Percentiles rank a stretch among this genome's conserved stretches.
These are phyloP conservation scores for Jaculus jaculus DNA, from an alignment of 2,113 vertebrate species.

Conservation along the genomic window DNA sequence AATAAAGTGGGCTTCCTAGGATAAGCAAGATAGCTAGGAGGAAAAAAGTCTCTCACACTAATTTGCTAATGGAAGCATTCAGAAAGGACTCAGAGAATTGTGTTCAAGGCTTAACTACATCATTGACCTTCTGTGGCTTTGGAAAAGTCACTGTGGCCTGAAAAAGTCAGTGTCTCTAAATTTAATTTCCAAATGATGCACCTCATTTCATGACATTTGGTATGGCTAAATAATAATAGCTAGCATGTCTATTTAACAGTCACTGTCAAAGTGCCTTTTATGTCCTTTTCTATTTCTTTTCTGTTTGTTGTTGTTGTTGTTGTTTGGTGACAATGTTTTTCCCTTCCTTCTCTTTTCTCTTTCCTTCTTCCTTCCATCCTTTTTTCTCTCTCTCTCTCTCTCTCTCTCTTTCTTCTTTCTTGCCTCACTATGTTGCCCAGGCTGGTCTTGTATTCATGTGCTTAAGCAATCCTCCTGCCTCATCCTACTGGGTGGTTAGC, in stretches of 20 bases:
- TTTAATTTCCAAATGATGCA: constrained; percentile 23
- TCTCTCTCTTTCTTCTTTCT: no score
- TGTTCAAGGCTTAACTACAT: neutral
- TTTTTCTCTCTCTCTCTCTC: no score
- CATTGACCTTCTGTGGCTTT: neutral
- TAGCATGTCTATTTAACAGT: neutral
- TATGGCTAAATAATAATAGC: constrained; percentile 18
- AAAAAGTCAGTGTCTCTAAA: neutral
- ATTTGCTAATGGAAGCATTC: constrained; percentile 5
- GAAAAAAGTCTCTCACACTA: neutral
- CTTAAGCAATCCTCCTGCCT: neutral
- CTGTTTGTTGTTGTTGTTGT: no score
- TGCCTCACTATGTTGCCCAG: neutral
- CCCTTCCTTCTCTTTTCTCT: no score
- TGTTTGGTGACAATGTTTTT: neutral
- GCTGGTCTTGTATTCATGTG: neutral
- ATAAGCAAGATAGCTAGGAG: neutral
- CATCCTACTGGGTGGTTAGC: neutral
- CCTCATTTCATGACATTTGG: neutral
- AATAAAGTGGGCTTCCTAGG: neutral
- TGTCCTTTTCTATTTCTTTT: no score
- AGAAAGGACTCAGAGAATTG: neutral
- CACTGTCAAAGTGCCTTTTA: neutral
- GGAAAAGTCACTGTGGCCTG: neutral
- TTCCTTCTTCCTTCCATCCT: no score